Base-by-base conservation (phyloP, 2,888 invertebrate species). In the Ormyrus pomaceus region DNA sequence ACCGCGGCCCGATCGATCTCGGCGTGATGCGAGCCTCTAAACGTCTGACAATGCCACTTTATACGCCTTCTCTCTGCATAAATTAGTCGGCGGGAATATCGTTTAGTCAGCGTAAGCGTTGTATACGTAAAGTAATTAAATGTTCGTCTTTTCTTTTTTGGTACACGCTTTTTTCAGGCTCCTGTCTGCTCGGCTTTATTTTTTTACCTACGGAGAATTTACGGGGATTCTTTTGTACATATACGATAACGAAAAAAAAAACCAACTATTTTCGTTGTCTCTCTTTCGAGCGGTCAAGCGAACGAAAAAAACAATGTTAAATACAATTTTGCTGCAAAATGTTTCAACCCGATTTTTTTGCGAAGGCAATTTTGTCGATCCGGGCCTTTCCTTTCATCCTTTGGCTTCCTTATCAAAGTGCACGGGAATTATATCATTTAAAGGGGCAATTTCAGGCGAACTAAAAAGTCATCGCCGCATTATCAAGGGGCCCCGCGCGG, bases 81-180 rank as follows among this genome's bases (percentile, higher is more conserved):
- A 68, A 73, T 78, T 78, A 68, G 56, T 34, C 34, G 45, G 45
- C 64, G 58, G 7, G 59, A 72, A 66, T 71, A 59, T 55, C 72
- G 78, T 78, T 78, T 66, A 72, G 78, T 61, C 65, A 66, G 70
- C 70, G 65, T 34, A 34, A 34, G 34, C 50, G 58, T 53, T 61
- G 2, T 34, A 34, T 34, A 4, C 48, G 3, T 34, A 34, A 4
- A 11, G 45, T 62, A 77, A 80, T 76, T 68, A 69, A 77, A 72
- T 53, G 48, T 19, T 56, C 53, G 73, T 69, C 7, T 11, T 19
- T 73, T 73, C 34, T 61, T 10, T 58, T 7, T n/a, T 48, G 6
- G n/a, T 34, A 48, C 66, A 4, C 73, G 6, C 71, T 34, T 59
- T 2, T 19, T 34, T 34, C 34, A 4, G 34, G 34, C 34, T 34